A percentile compares a stretch with the other conserved stretches of the same genome.
These are phyloP conservation scores for Mizuhopecten yessoensis DNA, from an alignment of 1,140 invertebrate genomes.

Conservation along the genomic window DNA sequence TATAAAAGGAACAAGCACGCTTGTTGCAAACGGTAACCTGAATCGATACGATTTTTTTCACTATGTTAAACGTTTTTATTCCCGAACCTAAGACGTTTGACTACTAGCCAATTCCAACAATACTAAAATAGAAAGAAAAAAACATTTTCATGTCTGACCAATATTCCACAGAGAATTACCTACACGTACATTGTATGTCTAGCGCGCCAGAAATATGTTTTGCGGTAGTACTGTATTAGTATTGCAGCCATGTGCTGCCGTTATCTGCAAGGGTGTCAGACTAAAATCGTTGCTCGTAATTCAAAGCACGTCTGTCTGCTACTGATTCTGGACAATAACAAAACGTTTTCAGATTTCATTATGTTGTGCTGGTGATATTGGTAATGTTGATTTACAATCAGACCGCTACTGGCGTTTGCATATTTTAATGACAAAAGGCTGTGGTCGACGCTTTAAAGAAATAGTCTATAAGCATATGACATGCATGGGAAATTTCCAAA, in stretches of 20 bases:
- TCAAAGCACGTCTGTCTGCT: not conserved
- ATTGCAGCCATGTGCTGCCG: not conserved
- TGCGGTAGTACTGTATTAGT: not conserved
- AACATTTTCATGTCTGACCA: not conserved
- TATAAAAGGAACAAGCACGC: no score
- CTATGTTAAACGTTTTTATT: not conserved
- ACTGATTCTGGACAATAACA: not conserved
- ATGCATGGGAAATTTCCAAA: not conserved
- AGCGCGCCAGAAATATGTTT: not conserved
- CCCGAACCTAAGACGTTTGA: not conserved
- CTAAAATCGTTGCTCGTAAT: not conserved
- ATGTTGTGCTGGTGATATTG: not conserved
- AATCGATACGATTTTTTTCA: no score
- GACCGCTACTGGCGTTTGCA: not conserved
- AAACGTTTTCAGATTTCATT: constrained; percentile 25
- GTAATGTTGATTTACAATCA: not conserved
- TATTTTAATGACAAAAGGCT: not conserved
- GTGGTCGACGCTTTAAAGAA: not conserved
- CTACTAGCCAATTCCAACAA: not conserved
- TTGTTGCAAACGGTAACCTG: no score
- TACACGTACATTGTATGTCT: not conserved
- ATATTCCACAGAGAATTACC: not conserved
- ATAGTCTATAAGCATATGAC: not conserved
- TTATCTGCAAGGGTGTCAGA: not conserved
- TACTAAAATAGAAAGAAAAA: not conserved